Evolutionary conservation across 2,113 vertebrate genomes (phyloP), one percentile per base, ranked within the genome.

Genomic region (Synodontis membranacea): DNA sequence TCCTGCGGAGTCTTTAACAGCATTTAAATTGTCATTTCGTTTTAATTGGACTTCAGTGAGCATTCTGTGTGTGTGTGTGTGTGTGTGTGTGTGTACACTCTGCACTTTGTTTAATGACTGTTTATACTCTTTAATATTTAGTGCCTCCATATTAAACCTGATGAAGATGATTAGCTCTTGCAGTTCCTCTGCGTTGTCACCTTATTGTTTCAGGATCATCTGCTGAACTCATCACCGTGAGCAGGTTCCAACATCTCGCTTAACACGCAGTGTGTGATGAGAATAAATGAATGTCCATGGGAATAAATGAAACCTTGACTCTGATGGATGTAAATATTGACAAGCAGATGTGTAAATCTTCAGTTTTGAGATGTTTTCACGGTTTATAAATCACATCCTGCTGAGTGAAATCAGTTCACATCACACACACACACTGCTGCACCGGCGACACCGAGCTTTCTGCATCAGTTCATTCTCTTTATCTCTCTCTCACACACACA

Each of bases 401-500:
- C n/a, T 64, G 62, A n/a, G 62, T 31, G 62, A 64, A 64, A 64
- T 56, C 54, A 23, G 54, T 56, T 56, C 54, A 56, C 54, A 56
- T 56, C 23, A 56, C 54, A 56, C 23, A 56, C 54, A 56, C 54
- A 56, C 54, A 56, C 54, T 23, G 21, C 54, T 56, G 54, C 54
- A 56, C 54, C 21, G 4, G 21, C 52, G 6, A 23, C 19, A 52
- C 50, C 14, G 3, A 52, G 62, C n/a, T 31, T 64, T n/a, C 62
- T 66, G 64, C 12, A 66, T 66, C 64, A 66, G 12, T 34, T 66
- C n/a, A n/a, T 66, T 66, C 31, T 66, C n/a, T 31, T 66, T 17
- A 66, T 66, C 56, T 60, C 56, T 60, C 23, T 60, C 52, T 54
- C 56, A 58, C 19, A 34, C 31, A 90, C 87, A 52, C 50, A 19